Conservation (phyloP, 1,140 invertebrate genomes). For the fruit fly (Drosophila melanogaster) region DNA sequence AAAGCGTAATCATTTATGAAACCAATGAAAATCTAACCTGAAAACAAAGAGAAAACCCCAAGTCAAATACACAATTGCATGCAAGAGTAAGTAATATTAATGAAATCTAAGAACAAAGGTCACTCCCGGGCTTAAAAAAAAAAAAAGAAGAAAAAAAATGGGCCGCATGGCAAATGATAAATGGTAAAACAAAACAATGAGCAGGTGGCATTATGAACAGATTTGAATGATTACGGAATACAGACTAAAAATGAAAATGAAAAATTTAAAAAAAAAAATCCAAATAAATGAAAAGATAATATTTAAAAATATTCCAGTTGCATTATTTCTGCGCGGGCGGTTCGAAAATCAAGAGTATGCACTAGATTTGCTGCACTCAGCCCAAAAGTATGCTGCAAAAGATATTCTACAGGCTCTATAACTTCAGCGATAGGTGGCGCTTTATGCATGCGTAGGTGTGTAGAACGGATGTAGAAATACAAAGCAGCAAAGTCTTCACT, state of each 20-base stretch:
- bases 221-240: slow-evolving; percentile 32
- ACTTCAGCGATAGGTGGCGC: too few relatives aligned
- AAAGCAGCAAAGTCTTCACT: too few relatives aligned
- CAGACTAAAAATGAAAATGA: slow-evolving; percentile 38
- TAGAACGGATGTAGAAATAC: too few relatives aligned
- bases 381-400: too few relatives aligned
- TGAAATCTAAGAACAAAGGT: slow-evolving; percentile 40
- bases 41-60: slow-evolving; percentile 18
- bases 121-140: slow-evolving; percentile 36
- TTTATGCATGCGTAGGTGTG: too few relatives aligned
- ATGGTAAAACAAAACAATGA: slow-evolving; percentile 13
- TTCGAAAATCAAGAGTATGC: too few relatives aligned
- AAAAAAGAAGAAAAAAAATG: too few relatives aligned
- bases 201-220: slow-evolving; percentile 9
- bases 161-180: slow-evolving; percentile 18
- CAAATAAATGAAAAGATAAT: slow-evolving; percentile 56
- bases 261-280: slow-evolving; percentile 50
- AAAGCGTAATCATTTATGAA: slow-evolving; percentile 49
- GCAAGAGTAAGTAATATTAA: slow-evolving; percentile 45
- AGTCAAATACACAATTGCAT: slow-evolving; percentile 44
- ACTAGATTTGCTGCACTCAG: too few relatives aligned
- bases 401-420: too few relatives aligned
- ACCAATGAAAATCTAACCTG: slow-evolving; percentile 28
- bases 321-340: neutral
- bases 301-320: slow-evolving; percentile 32